Percentiles rank a stretch among this genome's conserved stretches.
Evolutionary conservation across 2,113 vertebrate species (phyloP).

Genomic region (Ageneiosus marmoratus): DNA sequence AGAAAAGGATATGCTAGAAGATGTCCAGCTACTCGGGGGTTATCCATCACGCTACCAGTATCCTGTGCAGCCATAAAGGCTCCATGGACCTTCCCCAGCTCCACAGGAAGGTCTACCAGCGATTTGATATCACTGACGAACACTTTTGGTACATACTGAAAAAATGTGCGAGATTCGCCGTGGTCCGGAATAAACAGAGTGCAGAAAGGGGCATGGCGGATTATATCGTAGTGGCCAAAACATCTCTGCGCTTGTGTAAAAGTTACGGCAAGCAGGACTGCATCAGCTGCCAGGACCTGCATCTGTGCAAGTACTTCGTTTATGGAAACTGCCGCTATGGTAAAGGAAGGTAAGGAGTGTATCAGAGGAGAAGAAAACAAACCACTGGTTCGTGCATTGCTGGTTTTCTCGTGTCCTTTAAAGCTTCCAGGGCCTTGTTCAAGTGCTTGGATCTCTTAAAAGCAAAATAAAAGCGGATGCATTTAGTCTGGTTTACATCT

Average conservation of each 20-base stretch:
- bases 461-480: too few relatives aligned
- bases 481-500: not conserved
- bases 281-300: slow-evolving; percentile 62
- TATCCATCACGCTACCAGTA: slow-evolving; percentile 60
- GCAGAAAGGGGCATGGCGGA: slow-evolving; percentile 37
- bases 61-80: slow-evolving; percentile 62
- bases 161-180: slow-evolving; percentile 60
- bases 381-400: too few relatives aligned
- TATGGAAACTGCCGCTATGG: slow-evolving; percentile 72
- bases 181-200: slow-evolving; percentile 43
- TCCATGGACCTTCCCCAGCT: slow-evolving; percentile 61
- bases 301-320: slow-evolving; percentile 71
- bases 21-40: slow-evolving; percentile 57
- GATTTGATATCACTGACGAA: slow-evolving; percentile 52
- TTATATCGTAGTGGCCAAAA: slow-evolving; percentile 62
- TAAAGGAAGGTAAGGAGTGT: slow-evolving; percentile 65
- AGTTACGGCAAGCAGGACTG: slow-evolving; percentile 59
- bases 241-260: slow-evolving; percentile 66
- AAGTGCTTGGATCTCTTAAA: not conserved
- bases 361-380: too few relatives aligned
- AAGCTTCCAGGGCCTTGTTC: too few relatives aligned
- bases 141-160: slow-evolving; percentile 58
- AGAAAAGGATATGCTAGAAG: not conserved
- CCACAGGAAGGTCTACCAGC: slow-evolving; percentile 52
- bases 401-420: too few relatives aligned